phyloP scores from a whole-genome alignment of 2,797 vertebrate genomes.

The Spinus pinus region DNA sequence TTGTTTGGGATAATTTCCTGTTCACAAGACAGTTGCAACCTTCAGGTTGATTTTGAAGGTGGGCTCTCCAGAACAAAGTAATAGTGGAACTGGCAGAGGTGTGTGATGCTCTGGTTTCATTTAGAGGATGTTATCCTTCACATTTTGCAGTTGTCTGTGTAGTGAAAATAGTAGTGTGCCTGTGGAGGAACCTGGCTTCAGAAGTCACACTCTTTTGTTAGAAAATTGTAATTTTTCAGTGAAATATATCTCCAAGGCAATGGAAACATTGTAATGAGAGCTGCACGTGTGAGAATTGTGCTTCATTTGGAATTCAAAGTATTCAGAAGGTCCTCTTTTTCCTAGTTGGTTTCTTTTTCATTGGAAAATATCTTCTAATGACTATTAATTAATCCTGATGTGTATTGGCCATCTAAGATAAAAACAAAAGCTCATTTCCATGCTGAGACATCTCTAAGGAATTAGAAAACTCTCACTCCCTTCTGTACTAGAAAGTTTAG shows the following conservation, averaged over 20 bases:
- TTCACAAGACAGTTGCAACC: neutral
- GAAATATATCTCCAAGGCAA: neutral
- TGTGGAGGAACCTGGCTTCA: neutral
- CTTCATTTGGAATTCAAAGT: neutral
- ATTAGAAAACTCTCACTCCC: neutral
- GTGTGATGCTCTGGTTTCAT: neutral
- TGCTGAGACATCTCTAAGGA: neutral
- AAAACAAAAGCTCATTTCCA: neutral
- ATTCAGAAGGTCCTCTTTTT: neutral
- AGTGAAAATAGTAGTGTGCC: neutral
- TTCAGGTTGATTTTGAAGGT: neutral
- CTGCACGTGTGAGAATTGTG: neutral
- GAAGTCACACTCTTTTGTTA: neutral
- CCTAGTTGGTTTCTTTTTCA: neutral
- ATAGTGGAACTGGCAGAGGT: neutral
- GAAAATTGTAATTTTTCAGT: neutral
- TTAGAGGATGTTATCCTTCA: neutral
- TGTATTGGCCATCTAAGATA: neutral
- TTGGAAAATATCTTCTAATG: neutral
- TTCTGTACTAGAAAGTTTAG: neutral
- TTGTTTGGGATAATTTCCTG: neutral
- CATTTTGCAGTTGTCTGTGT: neutral
- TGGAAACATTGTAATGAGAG: neutral
- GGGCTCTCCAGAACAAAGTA: neutral
- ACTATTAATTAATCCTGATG: neutral